These are phyloP conservation scores for Lasius platythorax DNA, from an alignment of 2,888 invertebrate species.

Conservation along the genomic window DNA sequence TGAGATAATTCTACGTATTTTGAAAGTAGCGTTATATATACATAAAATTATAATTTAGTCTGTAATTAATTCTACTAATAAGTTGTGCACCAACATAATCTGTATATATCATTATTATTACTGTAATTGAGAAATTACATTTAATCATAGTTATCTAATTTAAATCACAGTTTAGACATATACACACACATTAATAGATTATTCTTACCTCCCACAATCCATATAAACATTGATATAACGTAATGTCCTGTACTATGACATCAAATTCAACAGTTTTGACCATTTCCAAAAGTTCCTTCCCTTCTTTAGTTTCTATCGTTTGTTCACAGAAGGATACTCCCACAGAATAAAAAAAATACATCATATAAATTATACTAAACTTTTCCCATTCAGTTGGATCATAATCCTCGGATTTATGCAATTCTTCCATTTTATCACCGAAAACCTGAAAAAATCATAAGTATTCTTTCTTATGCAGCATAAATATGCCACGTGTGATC, in stretches of 20 bases:
- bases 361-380: not conserved
- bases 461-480: not conserved
- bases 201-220: too few species aligned
- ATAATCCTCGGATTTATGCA: not conserved
- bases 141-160: not conserved
- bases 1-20: too few species aligned
- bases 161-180: not conserved
- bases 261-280: conserved; percentile 51
- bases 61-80: too few species aligned
- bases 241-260: conserved; percentile 58
- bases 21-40: too few species aligned
- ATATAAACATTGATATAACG: conserved; percentile 46
- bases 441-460: conserved; percentile 38
- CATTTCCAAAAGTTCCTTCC: conserved; percentile 37
- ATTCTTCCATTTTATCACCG: not conserved
- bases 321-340: not conserved
- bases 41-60: too few species aligned
- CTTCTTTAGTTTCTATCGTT: conserved; percentile 10
- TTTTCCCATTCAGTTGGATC: conserved; percentile 10
- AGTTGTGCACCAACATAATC: not conserved
- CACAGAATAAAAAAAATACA: not conserved
- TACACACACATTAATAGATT: not conserved
- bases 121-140: not conserved
- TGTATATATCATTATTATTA: not conserved
- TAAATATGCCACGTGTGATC: not conserved